Base-by-base conservation (phyloP, 2,797 vertebrate species). In the Parotocinclus haroldoi region DNA sequence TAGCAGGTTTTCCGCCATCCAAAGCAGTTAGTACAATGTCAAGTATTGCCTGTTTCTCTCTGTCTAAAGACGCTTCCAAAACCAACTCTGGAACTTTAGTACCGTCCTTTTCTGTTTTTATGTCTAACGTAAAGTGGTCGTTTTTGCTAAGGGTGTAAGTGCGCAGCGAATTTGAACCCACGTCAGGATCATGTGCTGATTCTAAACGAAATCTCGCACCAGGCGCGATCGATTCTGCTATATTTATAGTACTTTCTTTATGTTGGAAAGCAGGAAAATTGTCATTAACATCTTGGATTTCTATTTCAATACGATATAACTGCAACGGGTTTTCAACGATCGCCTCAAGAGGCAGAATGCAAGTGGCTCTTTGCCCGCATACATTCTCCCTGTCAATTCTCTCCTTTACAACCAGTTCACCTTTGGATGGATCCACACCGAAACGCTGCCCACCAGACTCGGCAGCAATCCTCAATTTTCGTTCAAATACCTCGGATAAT, bases 321-420 rank as follows among this genome's bases (percentile, higher is more conserved):
- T 90, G 83, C 67, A 89, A 81, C 0, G 87, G 89, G 65, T 87
- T 87, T 81, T 91, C 85, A 38, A 89, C 83, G 27, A 88, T 83
- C 38, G 88, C 84, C 73, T 89, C 85, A 61, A 89, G 66, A 58
- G 90, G 84, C 68, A 92, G 70, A 36, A 91, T 82, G 76, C 92
- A 93, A 68, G 79, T 85, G 14, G 74, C 61, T 74, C 86, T 89
- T 76, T 89, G 88, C 79, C 83, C 88, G 0, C 92, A 94, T 68
- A 93, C 77, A 71, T 77, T 75, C 73, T 93, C 92, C 77, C 92
- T 87, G 82, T 93, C 91, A 85, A 92, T 90, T 76, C 89, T 81
- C 45, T 89, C 89, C 11, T 83, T 92, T 66, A 94, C 88, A 73
- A 88, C 77, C 72, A 94, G 85, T 64, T 90, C 77, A 0, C 92